These are phyloP conservation scores for Drosophila conformis DNA, from an alignment of 2,888 invertebrate genomes.

Conservation along the genomic window DNA sequence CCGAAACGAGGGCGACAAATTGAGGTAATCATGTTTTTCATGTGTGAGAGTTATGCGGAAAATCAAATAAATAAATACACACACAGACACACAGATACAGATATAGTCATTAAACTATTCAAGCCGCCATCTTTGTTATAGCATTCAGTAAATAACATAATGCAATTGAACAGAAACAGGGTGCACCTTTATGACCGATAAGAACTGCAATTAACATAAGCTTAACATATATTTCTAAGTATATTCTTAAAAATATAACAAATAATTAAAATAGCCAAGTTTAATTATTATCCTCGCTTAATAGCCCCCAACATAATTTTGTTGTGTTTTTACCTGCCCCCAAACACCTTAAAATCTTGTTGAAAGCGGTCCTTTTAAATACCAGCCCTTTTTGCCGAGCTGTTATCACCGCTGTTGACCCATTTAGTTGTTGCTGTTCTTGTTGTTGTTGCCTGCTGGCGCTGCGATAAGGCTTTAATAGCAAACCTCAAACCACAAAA, in stretches of 20 bases:
- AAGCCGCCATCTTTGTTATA: neutral
- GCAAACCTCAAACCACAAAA: constrained; percentile 15
- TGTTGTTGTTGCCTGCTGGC: constrained; percentile 40
- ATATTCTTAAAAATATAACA: neutral
- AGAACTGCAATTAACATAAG: neutral
- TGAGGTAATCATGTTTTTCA: constrained; percentile 70
- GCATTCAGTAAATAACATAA: neutral
- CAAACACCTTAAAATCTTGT: constrained; percentile 42
- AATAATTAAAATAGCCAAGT: neutral
- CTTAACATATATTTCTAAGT: neutral
- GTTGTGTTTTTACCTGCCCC: constrained; percentile 28
- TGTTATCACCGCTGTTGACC: constrained; percentile 68
- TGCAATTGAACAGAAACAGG: neutral
- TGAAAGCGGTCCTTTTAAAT: constrained; percentile 33
- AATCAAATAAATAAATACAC: constrained; percentile 50
- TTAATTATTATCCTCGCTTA: neutral
- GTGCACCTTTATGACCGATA: neutral
- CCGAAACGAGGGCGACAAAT: constrained; percentile 66
- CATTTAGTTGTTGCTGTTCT: constrained; percentile 49
- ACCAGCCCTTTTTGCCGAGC: constrained; percentile 7
- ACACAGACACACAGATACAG: constrained; percentile 14
- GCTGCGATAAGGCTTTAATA: constrained; percentile 58
- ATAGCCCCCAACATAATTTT: neutral
- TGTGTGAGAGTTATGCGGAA: constrained; percentile 44
- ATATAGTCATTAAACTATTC: constrained; percentile 38